Percentiles rank a stretch among this genome's conserved stretches.
Conservation (phyloP, 2,113 vertebrate species). For the Cichladusa arquata region DNA sequence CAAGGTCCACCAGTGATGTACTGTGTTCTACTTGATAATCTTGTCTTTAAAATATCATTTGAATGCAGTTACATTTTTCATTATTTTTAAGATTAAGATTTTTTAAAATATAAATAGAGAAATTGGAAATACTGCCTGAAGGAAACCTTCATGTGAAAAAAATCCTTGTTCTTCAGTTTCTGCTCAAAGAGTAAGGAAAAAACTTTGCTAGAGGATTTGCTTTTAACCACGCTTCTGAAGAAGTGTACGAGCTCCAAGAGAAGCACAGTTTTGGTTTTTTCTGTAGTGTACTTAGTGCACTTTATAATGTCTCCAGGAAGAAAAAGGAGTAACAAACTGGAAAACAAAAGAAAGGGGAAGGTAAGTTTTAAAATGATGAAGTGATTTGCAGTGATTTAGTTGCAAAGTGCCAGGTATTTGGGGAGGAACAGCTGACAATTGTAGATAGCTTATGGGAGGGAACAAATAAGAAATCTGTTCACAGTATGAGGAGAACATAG, state of each 20-base stretch:
- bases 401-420: neutral
- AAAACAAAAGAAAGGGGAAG: neutral
- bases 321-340: neutral
- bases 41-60: neutral
- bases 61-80: neutral
- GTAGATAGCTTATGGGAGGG: neutral
- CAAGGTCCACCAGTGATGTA: neutral
- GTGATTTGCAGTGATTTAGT: neutral
- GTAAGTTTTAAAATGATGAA: neutral
- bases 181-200: neutral
- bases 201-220: neutral
- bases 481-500: neutral
- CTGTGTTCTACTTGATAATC: neutral
- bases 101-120: neutral
- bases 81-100: neutral
- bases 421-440: neutral
- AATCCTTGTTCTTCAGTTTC: neutral
- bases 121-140: neutral
- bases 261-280: neutral
- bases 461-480: neutral
- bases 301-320: neutral
- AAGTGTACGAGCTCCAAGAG: neutral
- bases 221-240: neutral
- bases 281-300: neutral
- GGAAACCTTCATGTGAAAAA: neutral